phyloP scores from a whole-genome alignment of 2,113 vertebrate genomes.

The Eulemur macaco region DNA sequence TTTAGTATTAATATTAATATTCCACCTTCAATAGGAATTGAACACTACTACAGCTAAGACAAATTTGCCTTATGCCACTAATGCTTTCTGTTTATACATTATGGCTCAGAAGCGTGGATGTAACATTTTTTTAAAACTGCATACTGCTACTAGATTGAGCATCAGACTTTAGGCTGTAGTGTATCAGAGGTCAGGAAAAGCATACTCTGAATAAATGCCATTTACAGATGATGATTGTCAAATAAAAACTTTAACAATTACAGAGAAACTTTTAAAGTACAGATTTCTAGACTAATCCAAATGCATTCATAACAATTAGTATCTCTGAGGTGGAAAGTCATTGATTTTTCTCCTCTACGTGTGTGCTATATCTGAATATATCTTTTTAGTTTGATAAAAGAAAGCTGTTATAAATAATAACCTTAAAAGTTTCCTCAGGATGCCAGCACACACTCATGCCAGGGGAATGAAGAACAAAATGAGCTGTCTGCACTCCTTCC shows the following conservation, averaged over 20 bases:
- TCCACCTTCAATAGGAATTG: neutral
- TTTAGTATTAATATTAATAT: no score
- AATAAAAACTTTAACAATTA: neutral
- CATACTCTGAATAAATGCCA: conserved; percentile 17
- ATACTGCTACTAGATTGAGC: neutral
- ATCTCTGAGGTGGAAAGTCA: neutral
- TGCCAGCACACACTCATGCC: conserved; percentile 98
- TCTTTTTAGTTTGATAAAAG: conserved; percentile 60
- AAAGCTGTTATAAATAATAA: conserved; percentile 73
- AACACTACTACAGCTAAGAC: neutral
- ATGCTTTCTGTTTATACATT: neutral
- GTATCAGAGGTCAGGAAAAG: neutral
- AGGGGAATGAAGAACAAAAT: conserved; percentile 92
- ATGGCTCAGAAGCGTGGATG: neutral
- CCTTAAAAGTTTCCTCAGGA: conserved; percentile 95
- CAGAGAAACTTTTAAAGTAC: neutral
- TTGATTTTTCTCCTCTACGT: neutral
- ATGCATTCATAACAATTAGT: neutral
- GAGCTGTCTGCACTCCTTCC: conserved; percentile 90
- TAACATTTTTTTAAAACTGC: neutral
- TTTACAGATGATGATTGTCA: neutral
- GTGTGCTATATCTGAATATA: neutral
- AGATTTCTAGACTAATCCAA: conserved; percentile 1
- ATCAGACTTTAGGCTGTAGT: neutral
- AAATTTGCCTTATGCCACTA: neutral